Evolutionary conservation across 2,113 vertebrate genomes (phyloP), one percentile per base, ranked within the genome.

Genomic region (Lagenorhynchus albirostris): DNA sequence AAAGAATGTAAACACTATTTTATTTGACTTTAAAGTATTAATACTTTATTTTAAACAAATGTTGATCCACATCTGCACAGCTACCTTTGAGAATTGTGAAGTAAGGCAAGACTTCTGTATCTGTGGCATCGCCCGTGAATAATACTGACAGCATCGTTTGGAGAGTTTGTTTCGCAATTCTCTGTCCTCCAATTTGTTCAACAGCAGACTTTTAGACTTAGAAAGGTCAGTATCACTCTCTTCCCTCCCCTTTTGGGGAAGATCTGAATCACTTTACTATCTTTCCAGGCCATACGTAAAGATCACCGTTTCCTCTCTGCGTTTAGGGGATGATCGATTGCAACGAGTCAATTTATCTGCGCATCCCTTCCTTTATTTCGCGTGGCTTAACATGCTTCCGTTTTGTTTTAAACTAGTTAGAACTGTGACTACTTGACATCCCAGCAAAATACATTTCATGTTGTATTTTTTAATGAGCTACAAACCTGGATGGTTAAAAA

Each of bases 1-100:
- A 99, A 99, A 99, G 98, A 99, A 99, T 99, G 99, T 99, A 99
- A 99, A 99, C 99, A 99, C 99, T 99, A 94, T 98, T 99, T 99
- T 98, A 94, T 98, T 97, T 96, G 97, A 98, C 98, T 99, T 99
- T 98, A 99, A 99, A 99, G 99, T 98, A 99, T 98, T 99, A 99
- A 99, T 99, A 99, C 99, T 99, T 99, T 98, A 99, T 99, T 99
- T 99, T 98, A 98, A 99, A 99, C 95, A 96, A 98, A 98, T 98
- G 97, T 98, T 98, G 99, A 99, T 99, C 99, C 99, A 99, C 99
- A 99, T 99, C 99, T 99, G 99, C 98, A 98, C 98, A 98, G 99
- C 99, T 99, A 99, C 99, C 99, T 99, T 99, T 98, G 98, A 99
- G 99, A 98, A 98, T 98, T 98, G 98, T 99, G 99, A 99, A 99